Percentiles rank a stretch among this genome's conserved stretches.
Conservation (phyloP, 1,140 invertebrate species). For the Ericerus pela region DNA sequence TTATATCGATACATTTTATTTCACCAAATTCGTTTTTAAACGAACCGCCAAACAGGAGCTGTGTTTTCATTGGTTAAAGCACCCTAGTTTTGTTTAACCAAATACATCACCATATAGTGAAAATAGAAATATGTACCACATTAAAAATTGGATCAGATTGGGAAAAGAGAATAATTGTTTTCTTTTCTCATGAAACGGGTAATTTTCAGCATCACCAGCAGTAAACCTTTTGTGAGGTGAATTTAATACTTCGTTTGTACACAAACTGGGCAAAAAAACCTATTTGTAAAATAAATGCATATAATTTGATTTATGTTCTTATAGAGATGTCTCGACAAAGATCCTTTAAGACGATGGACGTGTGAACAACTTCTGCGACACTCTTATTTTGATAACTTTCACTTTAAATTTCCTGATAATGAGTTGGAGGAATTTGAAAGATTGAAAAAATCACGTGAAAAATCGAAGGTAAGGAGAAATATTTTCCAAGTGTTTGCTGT, state of each 20-base stretch:
- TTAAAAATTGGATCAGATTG: no score
- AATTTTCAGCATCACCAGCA: no score
- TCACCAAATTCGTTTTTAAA: no score
- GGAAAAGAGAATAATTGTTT: neutral
- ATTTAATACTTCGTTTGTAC: neutral
- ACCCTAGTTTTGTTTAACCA: no score
- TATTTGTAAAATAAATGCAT: neutral
- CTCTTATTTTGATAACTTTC: slow-evolving; percentile 70
- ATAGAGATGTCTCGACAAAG: slow-evolving; percentile 86
- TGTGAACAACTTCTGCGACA: slow-evolving; percentile 81
- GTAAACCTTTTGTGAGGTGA: neutral
- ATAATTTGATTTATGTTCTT: slow-evolving; percentile 15
- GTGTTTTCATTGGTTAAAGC: no score
- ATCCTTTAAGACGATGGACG: slow-evolving; percentile 77
- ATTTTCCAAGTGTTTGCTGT: neutral
- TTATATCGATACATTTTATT: no score
- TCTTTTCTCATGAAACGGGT: no score
- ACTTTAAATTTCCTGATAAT: slow-evolving; percentile 53
- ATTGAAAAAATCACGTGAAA: slow-evolving; percentile 38
- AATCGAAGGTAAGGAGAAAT: slow-evolving; percentile 38
- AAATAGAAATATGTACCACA: no score
- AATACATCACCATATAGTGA: no score
- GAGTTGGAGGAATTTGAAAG: slow-evolving; percentile 57
- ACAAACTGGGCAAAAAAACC: neutral
- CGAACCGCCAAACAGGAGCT: no score